Percentiles rank a stretch among this genome's conserved stretches.
Conservation (phyloP, 2,888 invertebrate species). For the Megalurothrips usitatus region DNA sequence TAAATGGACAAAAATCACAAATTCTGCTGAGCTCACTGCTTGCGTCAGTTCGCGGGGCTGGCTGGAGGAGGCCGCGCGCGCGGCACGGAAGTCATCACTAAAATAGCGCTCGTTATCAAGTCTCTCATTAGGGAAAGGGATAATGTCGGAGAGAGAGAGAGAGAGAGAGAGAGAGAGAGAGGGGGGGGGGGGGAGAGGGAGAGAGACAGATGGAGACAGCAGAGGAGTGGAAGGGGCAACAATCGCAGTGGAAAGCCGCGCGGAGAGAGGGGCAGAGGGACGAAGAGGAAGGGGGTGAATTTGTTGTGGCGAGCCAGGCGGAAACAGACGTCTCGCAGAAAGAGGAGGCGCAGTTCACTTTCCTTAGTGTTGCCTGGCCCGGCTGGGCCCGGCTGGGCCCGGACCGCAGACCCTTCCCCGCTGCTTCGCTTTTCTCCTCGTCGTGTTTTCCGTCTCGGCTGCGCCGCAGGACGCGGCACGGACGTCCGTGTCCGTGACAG, state of each 20-base stretch:
- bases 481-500: too few relatives aligned
- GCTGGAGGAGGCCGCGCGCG: too few relatives aligned
- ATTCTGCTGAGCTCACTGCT: too few relatives aligned
- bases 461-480: background rate
- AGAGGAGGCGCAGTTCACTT: background rate
- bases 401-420: background rate
- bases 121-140: slow-evolving; percentile 13
- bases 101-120: slow-evolving; percentile 21
- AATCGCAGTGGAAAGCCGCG: slow-evolving; percentile 11
- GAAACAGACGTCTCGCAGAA: slow-evolving; percentile 4
- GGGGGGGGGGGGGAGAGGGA: background rate
- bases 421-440: background rate
- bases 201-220: background rate
- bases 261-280: too few relatives aligned
- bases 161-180: too few relatives aligned
- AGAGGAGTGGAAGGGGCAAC: background rate
- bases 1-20: too few relatives aligned
- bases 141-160: background rate
- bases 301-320: slow-evolving; percentile 6
- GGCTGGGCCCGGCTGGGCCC: background rate
- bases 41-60: too few relatives aligned
- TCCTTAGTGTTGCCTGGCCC: background rate
- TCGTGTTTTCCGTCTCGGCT: background rate
- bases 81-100: slow-evolving; percentile 16
- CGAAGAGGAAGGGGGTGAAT: background rate